A percentile compares a stretch with the other conserved stretches of the same genome.
Conservation (phyloP, 2,113 vertebrate genomes). For the Balaeniceps rex region DNA sequence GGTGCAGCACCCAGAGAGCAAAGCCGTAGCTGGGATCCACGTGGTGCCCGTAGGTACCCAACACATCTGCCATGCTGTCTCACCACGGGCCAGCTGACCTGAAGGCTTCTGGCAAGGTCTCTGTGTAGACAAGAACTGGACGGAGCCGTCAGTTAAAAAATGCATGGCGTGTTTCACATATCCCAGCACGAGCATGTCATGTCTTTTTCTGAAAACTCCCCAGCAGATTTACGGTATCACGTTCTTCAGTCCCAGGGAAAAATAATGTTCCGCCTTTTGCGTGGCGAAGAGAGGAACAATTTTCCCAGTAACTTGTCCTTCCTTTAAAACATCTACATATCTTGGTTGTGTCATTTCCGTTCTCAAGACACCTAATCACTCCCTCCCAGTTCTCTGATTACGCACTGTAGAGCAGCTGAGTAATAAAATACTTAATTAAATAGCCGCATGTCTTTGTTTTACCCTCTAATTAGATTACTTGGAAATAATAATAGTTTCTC, state of each 20-base stretch:
- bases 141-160: not conserved
- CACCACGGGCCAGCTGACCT: not conserved
- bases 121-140: not conserved
- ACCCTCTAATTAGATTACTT: conserved; percentile 5
- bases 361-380: conserved; percentile 5
- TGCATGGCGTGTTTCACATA: not conserved
- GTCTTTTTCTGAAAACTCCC: not conserved
- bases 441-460: not conserved
- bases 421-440: conserved; percentile 46
- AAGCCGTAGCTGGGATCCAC: not conserved
- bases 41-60: not conserved
- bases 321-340: not conserved
- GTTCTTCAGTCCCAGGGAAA: not conserved
- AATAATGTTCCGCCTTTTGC: not conserved
- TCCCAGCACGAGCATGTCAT: not conserved
- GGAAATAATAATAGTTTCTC: conserved; percentile 25
- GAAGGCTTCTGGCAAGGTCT: not conserved
- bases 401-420: conserved; percentile 3
- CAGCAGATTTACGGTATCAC: not conserved
- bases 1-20: not conserved
- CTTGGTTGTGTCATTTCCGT: conserved; percentile 49
- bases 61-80: not conserved
- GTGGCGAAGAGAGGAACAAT: not conserved
- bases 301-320: not conserved
- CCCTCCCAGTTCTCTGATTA: conserved; percentile 12